Base-by-base conservation (phyloP, 2,113 vertebrate genomes). In the Perccottus glenii region DNA sequence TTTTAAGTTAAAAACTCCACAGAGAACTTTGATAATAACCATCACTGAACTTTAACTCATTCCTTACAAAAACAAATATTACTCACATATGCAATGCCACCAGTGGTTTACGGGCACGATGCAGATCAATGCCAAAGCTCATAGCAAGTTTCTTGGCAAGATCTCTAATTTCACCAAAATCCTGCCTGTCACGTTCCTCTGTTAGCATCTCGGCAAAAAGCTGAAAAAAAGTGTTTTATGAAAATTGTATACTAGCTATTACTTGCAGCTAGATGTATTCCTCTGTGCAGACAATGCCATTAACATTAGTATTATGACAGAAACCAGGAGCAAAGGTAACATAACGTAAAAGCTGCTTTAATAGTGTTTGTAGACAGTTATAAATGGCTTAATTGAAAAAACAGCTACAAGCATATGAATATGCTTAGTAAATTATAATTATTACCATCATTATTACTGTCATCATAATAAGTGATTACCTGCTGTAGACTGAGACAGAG, bases 401-500 rank as follows among this genome's bases (percentile, higher is more conserved):
- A 48, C 12, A 53, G 50, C 12, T 33, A 33, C 19, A 10, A 16
- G n/a, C 14, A 15, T 11, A 6, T 27, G 19, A 2, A 27, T 27
- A 33, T 27, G 11, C 36, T 52, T 5, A 10, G 5, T 51, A 33
- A 35, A 57, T 4, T 9, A 27, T 32, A 11, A 50, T 4, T 45
- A 43, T 33, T 3, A 16, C 11, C 0, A 40, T 19, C 7, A 42
- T n/a, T n/a, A 40, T 12, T 5, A 19, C 44, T 11, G n/a, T n/a
- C n/a, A 45, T 12, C 9, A 3, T 46, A 4, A 46, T 2, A 55
- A 55, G 32, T 19, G 11, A 32, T 53, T 45, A 96, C 96, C 95
- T 98, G 96, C 80, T 95, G 93, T 51, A 97, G 90, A 84, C 90
- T 92, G 50, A 98, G 90, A 45, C 95, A 92, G 38, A 98, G 73